A percentile compares a stretch with the other conserved stretches of the same genome.
Evolutionary conservation across 2,797 vertebrate species (phyloP).

Genomic region (Arnoldichthys spilopterus): DNA sequence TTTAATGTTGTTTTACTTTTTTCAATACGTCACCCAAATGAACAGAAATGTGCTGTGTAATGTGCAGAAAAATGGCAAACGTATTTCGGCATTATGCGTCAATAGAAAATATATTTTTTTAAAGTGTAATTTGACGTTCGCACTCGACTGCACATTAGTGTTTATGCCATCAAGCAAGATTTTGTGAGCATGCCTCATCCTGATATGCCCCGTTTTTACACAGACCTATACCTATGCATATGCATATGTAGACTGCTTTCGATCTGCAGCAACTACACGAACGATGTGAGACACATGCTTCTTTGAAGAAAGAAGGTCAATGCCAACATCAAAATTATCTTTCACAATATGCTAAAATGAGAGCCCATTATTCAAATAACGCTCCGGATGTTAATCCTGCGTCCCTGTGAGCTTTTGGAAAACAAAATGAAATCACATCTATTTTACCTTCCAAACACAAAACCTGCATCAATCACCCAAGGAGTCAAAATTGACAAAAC

Average conservation of each 20-base stretch:
- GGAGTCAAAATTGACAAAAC: background rate
- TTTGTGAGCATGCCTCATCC: too few relatives aligned
- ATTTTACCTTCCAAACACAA: slow-evolving; percentile 16
- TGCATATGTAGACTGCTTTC: background rate
- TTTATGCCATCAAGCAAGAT: too few relatives aligned
- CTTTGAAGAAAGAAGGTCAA: slow-evolving; percentile 12
- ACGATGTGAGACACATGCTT: background rate
- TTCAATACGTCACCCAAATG: too few relatives aligned
- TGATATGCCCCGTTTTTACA: background rate
- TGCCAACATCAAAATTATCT: slow-evolving; percentile 2
- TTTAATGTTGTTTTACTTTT: too few relatives aligned
- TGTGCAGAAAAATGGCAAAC: too few relatives aligned
- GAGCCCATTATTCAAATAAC: slow-evolving; percentile 24
- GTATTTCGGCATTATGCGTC: too few relatives aligned
- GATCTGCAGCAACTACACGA: background rate
- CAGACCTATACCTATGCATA: background rate
- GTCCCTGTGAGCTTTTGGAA: background rate
- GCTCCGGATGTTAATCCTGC: slow-evolving; percentile 3
- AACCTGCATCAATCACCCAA: slow-evolving; percentile 1
- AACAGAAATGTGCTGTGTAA: too few relatives aligned
- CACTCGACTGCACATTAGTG: too few relatives aligned
- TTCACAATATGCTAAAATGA: background rate
- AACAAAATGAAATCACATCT: slow-evolving; percentile 18
- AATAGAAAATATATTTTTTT: too few relatives aligned
- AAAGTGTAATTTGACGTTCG: too few relatives aligned